Conservation (phyloP, 2,113 vertebrate genomes). For the Felis chaus region DNA sequence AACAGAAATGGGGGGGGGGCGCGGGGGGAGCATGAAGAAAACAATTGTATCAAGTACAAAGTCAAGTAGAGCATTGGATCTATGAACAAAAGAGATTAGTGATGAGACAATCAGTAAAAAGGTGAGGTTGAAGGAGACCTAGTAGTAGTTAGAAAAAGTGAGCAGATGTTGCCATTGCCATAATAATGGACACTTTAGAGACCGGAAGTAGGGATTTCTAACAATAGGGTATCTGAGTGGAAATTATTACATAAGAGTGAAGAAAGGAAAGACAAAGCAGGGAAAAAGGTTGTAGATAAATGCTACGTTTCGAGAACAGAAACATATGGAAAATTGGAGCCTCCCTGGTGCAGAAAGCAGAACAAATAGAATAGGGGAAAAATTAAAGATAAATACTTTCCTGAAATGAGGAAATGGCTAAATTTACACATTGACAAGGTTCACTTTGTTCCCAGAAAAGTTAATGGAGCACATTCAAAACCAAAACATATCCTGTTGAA, state of each 20-base stretch:
- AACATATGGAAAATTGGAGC: conserved; percentile 35
- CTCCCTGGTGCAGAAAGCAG: conserved; percentile 51
- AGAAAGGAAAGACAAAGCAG: background rate
- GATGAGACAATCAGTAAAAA: background rate
- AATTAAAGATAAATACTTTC: conserved; percentile 38
- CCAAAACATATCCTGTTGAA: conserved; percentile 39
- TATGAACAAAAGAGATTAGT: background rate
- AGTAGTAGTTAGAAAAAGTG: background rate
- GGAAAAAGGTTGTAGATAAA: background rate
- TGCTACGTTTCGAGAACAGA: background rate
- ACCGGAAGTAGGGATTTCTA: background rate
- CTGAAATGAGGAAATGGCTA: conserved; percentile 56
- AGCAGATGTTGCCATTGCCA: background rate
- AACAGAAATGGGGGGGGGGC: background rate
- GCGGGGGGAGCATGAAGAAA: background rate
- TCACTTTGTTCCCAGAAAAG: conserved; percentile 47
- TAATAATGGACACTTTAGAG: too few relatives aligned
- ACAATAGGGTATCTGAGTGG: background rate
- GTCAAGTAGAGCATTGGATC: background rate
- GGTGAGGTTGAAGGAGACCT: background rate
- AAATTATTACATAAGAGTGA: background rate
- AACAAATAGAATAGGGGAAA: conserved; percentile 15
- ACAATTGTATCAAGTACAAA: background rate
- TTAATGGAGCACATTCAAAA: conserved; percentile 57
- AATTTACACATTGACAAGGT: conserved; percentile 48